Percentiles rank a stretch among this genome's conserved stretches.
phyloP scores from a whole-genome alignment of 1,140 invertebrate genomes.

The Pararge aegeria region DNA sequence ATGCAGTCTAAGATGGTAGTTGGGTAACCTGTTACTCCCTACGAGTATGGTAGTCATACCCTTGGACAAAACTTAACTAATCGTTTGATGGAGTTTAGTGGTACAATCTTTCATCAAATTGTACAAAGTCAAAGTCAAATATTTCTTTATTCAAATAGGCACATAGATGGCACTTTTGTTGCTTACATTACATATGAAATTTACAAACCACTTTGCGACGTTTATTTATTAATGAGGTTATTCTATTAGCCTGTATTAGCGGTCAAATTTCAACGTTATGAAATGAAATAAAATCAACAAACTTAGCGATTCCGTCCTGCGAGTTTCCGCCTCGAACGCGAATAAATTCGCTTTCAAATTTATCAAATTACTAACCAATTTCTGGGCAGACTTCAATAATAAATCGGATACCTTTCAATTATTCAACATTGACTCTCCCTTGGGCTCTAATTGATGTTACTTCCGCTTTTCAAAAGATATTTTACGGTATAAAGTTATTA shows the following conservation, averaged over 20 bases:
- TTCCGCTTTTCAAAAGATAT: constrained; percentile 1
- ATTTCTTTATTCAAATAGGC: too few species aligned
- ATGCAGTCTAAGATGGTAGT: too few species aligned
- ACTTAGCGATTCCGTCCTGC: constrained; percentile 17
- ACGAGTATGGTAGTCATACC: too few species aligned
- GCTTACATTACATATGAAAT: too few species aligned
- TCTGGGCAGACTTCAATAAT: constrained; percentile 18
- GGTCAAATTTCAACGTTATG: not conserved
- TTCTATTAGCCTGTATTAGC: not conserved
- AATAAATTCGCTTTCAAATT: constrained; percentile 23
- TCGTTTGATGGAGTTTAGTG: too few species aligned
- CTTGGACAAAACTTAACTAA: too few species aligned
- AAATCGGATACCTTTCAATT: constrained; percentile 30
- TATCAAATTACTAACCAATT: constrained; percentile 23
- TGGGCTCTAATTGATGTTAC: constrained; percentile 5
- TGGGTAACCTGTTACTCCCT: too few species aligned
- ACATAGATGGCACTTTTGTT: too few species aligned
- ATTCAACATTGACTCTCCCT: constrained; percentile 26
- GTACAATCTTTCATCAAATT: too few species aligned
- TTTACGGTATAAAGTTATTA: constrained; percentile 2
- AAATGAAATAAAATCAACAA: constrained; percentile 16
- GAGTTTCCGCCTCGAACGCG: constrained; percentile 20
- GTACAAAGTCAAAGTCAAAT: too few species aligned
- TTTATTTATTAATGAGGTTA: too few species aligned
- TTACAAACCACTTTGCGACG: too few species aligned